Evolutionary conservation across 2,113 vertebrate species (phyloP), one percentile per base, ranked within the genome.

Genomic region (Ctenodactylus gundi): DNA sequence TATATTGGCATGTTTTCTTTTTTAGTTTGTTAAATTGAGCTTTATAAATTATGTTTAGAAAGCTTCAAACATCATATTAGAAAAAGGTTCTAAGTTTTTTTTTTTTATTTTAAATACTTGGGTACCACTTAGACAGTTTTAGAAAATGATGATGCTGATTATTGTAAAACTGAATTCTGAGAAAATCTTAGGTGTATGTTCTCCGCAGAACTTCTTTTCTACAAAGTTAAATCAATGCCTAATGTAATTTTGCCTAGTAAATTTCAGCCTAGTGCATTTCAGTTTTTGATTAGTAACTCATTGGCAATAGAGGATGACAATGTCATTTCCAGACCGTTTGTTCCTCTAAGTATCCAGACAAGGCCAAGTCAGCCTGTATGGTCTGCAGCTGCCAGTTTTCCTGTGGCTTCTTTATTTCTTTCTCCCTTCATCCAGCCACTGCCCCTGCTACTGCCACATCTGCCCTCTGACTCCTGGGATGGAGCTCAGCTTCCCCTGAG

Each of bases 401-500:
- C 88, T 91, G 92, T 70, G 97, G 97, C 57, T 96, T 85, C 95
- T 97, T 95, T 92, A 89, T 93, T 96, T 97, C 78, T 85, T 94
- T 81, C 87, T 92, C 94, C 90, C 73, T 90, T 85, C 70, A 96
- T 96, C 92, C 94, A 95, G 97, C 95, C 95, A 92, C 97, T 97
- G 17, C 85, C 95, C n/a, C 90, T 58, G 92, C 94, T 92, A 0
- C 86, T 72, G 94, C 93, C 92, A 92, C 80, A 89, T 93, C 91
- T 96, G 95, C 97, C 96, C 97, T 97, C 95, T 91, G 92, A 96
- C 96, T 97, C 90, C 0, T 34, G 64, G 96, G 94, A 36, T 36
- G 88, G 67, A 64, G 80, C 25, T 88, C 57, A 53, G 93, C 87
- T 90, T 96, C 94, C 97, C 96, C 55, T 0, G 97, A 95, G 97